Conservation (phyloP, 2,888 invertebrate species). For the Trachelus stipa region DNA sequence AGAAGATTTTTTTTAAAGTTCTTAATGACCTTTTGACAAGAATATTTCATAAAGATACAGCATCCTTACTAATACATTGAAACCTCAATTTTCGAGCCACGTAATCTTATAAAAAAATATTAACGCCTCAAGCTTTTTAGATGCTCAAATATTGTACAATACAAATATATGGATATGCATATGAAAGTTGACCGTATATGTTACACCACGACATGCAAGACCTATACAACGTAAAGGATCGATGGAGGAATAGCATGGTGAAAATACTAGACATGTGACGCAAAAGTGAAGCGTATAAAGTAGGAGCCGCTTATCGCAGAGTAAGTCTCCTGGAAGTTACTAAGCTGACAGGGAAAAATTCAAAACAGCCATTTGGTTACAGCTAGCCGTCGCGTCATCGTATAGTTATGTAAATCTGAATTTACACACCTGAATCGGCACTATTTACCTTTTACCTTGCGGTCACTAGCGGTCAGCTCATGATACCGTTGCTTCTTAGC, state of each 20-base stretch:
- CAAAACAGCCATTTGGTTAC: neutral
- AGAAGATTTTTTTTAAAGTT: neutral
- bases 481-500: neutral
- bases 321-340: neutral
- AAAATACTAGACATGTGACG: neutral
- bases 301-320: neutral
- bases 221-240: neutral
- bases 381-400: neutral
- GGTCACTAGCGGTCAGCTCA: slow-evolving; percentile 39
- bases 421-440: slow-evolving; percentile 35
- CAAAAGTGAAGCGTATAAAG: neutral
- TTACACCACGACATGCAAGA: too few species aligned
- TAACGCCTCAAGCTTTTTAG: neutral
- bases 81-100: neutral
- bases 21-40: neutral
- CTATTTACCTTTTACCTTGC: slow-evolving; percentile 47
- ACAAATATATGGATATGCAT: too few species aligned
- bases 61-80: neutral
- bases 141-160: neutral
- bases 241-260: neutral
- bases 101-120: neutral
- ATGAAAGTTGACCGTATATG: too few species aligned
- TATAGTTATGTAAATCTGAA: slow-evolving; percentile 41
- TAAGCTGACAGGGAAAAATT: neutral
- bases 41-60: neutral